phyloP scores from a whole-genome alignment of 2,888 invertebrate genomes.

The Dryobotodes eremita region DNA sequence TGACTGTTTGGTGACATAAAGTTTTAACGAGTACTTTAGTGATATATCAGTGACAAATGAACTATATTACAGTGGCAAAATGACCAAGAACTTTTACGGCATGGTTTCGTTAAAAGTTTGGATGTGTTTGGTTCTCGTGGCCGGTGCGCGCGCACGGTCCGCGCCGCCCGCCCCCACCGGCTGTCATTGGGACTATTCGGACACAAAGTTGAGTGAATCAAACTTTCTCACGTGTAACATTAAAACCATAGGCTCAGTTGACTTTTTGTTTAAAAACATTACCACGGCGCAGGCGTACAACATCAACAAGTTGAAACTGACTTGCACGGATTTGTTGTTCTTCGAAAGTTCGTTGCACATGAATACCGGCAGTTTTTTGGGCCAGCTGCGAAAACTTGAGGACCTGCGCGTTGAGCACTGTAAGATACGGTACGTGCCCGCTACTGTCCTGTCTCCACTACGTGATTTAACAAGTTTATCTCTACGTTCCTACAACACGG shows the following conservation, averaged over 20 bases:
- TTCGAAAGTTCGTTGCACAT: slow-evolving; percentile 93
- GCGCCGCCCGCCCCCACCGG: slow-evolving; percentile 92
- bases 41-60: slow-evolving; percentile 86
- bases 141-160: slow-evolving; percentile 89
- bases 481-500: slow-evolving; percentile 94
- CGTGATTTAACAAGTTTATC: slow-evolving; percentile 93
- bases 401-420: slow-evolving; percentile 94
- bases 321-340: slow-evolving; percentile 94
- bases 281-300: slow-evolving; percentile 93
- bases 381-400: slow-evolving; percentile 93
- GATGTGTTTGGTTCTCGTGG: slow-evolving; percentile 87
- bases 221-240: slow-evolving; percentile 93
- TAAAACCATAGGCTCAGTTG: slow-evolving; percentile 93
- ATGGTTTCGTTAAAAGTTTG: slow-evolving; percentile 90
- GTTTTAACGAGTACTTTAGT: slow-evolving; percentile 79
- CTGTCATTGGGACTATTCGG: slow-evolving; percentile 93
- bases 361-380: slow-evolving; percentile 91
- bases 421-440: slow-evolving; percentile 94
- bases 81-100: slow-evolving; percentile 86
- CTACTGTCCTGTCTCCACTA: slow-evolving; percentile 92
- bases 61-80: slow-evolving; percentile 84
- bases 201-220: slow-evolving; percentile 90
- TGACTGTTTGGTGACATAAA: slow-evolving; percentile 82
- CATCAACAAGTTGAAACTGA: slow-evolving; percentile 92
- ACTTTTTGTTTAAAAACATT: slow-evolving; percentile 93